Conservation (phyloP, 2,113 vertebrate species). For the Lophochroa leadbeateri region DNA sequence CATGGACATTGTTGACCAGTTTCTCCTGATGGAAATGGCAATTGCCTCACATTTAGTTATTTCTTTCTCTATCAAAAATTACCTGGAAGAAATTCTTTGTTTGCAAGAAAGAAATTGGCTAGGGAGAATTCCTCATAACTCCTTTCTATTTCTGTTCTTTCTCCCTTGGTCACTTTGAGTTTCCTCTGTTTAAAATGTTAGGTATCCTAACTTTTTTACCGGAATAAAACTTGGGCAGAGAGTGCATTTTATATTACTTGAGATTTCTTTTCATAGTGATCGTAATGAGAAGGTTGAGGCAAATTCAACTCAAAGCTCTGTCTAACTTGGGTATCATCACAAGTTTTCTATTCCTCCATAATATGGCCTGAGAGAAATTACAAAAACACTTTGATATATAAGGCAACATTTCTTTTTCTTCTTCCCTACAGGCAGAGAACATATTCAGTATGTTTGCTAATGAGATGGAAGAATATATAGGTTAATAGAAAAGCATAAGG, state of each 20-base stretch:
- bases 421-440: neutral
- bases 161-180: neutral
- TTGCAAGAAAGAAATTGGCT: neutral
- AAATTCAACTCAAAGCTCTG: neutral
- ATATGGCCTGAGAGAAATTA: neutral
- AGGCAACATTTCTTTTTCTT: neutral
- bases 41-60: neutral
- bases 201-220: neutral
- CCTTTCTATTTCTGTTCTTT: neutral
- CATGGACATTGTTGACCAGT: neutral
- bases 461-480: neutral
- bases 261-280: neutral
- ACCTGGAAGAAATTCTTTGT: neutral
- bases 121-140: neutral
- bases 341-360: neutral
- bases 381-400: neutral
- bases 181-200: neutral
- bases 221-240: neutral
- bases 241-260: neutral
- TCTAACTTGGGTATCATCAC: neutral
- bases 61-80: neutral
- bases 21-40: neutral
- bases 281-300: neutral
- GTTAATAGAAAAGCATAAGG: neutral
- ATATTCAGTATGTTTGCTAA: neutral